Percentiles rank a stretch among this genome's conserved stretches.
phyloP scores from a whole-genome alignment of 2,888 invertebrate genomes.

The Cantharis lateralis region DNA sequence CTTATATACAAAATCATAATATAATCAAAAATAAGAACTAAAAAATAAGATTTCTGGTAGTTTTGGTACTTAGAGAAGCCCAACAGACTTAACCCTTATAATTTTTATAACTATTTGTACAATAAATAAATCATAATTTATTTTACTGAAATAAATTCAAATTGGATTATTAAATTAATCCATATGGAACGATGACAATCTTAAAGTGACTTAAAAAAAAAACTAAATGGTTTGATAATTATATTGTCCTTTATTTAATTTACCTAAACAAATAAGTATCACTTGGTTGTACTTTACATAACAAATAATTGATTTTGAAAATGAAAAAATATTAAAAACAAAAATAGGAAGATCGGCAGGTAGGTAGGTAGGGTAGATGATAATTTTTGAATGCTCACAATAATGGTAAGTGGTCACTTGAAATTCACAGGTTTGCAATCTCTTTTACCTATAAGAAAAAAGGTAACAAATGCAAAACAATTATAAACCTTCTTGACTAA shows the following conservation, averaged over 20 bases:
- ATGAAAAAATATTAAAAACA: background rate
- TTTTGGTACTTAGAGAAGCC: too few relatives aligned
- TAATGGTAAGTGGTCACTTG: conserved; percentile 45
- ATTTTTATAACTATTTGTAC: too few relatives aligned
- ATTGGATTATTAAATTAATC: background rate
- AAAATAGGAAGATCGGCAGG: background rate
- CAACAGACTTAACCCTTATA: too few relatives aligned
- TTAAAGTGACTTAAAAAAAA: background rate
- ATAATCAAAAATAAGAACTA: too few relatives aligned
- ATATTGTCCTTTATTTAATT: background rate
- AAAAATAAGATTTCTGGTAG: too few relatives aligned
- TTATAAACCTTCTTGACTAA: conserved; percentile 16
- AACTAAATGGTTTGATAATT: background rate
- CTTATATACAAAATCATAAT: too few relatives aligned
- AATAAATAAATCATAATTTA: too few relatives aligned
- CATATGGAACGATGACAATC: background rate
- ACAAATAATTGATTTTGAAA: background rate
- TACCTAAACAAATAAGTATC: background rate
- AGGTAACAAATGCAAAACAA: conserved; percentile 16
- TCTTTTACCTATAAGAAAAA: background rate
- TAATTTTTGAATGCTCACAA: conserved; percentile 56
- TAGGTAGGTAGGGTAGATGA: background rate
- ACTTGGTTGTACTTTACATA: background rate
- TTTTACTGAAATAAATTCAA: background rate
- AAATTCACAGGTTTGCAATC: background rate